Base-by-base conservation (phyloP, 2,113 vertebrate genomes). In the Pelmatolapia mariae region DNA sequence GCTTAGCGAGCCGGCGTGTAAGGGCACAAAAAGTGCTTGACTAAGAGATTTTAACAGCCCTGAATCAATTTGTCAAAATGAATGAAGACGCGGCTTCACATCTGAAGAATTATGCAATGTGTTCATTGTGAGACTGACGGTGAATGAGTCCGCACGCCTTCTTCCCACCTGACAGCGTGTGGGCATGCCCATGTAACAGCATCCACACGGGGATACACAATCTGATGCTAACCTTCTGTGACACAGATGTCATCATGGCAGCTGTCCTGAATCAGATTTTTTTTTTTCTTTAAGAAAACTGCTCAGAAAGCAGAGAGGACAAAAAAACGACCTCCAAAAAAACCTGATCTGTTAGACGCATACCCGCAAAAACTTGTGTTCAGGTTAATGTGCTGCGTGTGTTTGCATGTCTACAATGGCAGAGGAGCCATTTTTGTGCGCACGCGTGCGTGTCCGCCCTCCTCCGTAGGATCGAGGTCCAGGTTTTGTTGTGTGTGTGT, bases 391-490 rank as follows among this genome's bases (percentile, higher is more conserved):
- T 19, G 61, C 26, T 61, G 36, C 38, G 3, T 40, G 50, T 92
- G 91, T 92, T 88, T 92, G 84, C 47, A 29, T 85, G 53, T 86
- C 54, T 73, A 57, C 53, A 81, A 40, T 56, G 80, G 82, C 79
- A 2, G 36, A 63, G 76, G 43, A 82, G 82, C 66, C 24, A 47
- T 84, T 68, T 94, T 63, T 93, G 91, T 80, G 73, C 80, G 84
- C 36, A 80, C 56, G 88, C 50, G 45, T 82, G 81, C 66, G 47
- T 71, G 83, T 88, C 90, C 73, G 56, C 87, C 94, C 94, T 94
- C 94, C 93, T 94, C 90, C 66, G 91, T 94, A 90, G 89, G 85
- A 92, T 92, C 61, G 89, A 87, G 84, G 95, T 95, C 92, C 96
- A 94, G 96, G 96, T 96, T 95, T 40, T 93, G 91, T 93, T 95